phyloP scores from a whole-genome alignment of 2,797 vertebrate species.

The Lacerta viridis region DNA sequence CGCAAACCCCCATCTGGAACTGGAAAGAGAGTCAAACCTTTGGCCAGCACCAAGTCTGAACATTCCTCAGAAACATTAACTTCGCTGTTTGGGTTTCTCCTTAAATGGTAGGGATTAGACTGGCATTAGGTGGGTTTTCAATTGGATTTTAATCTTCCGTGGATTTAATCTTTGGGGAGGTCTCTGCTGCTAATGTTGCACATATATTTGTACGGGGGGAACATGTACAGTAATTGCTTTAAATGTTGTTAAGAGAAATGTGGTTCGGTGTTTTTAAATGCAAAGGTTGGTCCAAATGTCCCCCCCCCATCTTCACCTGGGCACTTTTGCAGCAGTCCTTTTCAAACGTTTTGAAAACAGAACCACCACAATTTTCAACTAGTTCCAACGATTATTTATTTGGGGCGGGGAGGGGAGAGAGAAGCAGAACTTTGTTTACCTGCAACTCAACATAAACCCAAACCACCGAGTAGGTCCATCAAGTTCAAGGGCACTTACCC shows the following conservation, averaged over 20 bases:
- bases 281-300: no score
- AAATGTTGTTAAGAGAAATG: neutral
- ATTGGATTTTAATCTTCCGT: neutral
- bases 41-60: neutral
- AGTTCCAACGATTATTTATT: neutral
- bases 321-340: neutral
- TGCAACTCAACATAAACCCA: neutral
- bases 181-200: neutral
- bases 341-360: neutral
- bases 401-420: neutral
- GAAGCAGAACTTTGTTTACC: neutral
- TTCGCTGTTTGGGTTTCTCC: neutral
- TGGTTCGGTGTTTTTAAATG: no score
- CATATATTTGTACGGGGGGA: neutral
- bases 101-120: slow-evolving; percentile 7
- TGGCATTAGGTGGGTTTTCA: neutral
- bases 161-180: neutral
- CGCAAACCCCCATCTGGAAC: neutral
- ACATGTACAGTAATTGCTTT: neutral
- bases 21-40: neutral
- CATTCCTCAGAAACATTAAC: slow-evolving; percentile 13
- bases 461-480: accelerated
- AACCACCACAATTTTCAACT: neutral
- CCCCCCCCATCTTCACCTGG: no score
- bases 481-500: slow-evolving; percentile 84